Base-by-base conservation (phyloP, 2,113 vertebrate species). In the Fregetta grallaria region DNA sequence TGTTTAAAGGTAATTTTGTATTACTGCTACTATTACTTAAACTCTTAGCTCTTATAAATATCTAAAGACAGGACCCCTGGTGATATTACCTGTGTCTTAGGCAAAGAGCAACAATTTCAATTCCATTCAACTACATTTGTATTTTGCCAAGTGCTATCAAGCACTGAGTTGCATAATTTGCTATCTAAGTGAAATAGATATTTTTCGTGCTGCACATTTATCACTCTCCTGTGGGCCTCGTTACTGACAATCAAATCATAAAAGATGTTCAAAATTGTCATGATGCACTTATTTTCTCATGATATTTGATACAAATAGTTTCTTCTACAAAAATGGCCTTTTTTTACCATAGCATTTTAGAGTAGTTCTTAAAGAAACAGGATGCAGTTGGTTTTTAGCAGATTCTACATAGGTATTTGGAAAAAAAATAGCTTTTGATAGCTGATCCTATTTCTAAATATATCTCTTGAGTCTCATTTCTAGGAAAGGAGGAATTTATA, bases 1-100 rank as follows among this genome's bases (percentile, higher is more conserved):
- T 98, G 98, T 98, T 98, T 98, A 98, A 98, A 98, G 98, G 98
- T 97, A 98, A 98, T 98, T 98, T 98, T 98, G 99, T 99, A 99
- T 99, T 99, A 99, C 98, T 97, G 98, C 98, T 98, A 98, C 99
- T 98, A 99, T 99, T 99, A 99, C 99, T 98, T 98, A 99, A 99
- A 99, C 98, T 99, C 99, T 99, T 98, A 98, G 98, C 99, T 99
- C 98, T 98, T 99, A 99, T 98, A 99, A 99, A 99, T 99, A 99
- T 98, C 98, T 98, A 95, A 98, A 99, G 99, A 98, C 99, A 98
- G 98, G 98, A 98, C 99, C 99, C 99, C 99, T 98, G 98, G 98
- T 99, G 99, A 98, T 98, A 98, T 98, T 98, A 99, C 98, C 98
- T 99, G 97, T 98, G 98, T 99, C 98, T 99, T 98, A 98, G 98